Conservation (phyloP, 2,797 vertebrate genomes). For the Moxostoma hubbsi region DNA sequence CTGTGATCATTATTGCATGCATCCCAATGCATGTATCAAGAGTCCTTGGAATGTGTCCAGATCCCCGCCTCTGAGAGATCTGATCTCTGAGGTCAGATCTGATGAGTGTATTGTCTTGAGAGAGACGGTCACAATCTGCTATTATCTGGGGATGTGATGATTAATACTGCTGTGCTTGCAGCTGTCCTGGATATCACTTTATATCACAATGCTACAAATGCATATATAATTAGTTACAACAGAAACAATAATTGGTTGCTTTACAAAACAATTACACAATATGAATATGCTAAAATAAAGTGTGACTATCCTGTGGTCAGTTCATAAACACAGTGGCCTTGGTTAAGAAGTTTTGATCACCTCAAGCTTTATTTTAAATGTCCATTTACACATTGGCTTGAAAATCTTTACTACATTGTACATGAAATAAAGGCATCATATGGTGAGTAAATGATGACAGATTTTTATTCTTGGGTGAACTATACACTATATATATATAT, state of each 20-base stretch:
- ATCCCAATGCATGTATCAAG: not conserved
- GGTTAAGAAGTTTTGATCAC: too few species aligned
- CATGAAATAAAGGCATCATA: too few species aligned
- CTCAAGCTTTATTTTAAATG: too few species aligned
- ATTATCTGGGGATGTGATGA: not conserved
- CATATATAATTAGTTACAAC: not conserved
- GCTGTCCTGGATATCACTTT: slow-evolving; percentile 1
- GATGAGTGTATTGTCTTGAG: slow-evolving; percentile 45
- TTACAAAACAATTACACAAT: too few species aligned
- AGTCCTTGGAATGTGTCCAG: slow-evolving; percentile 64
- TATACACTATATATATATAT: too few species aligned
- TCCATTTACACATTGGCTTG: too few species aligned
- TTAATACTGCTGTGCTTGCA: not conserved
- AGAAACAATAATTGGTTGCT: not conserved
- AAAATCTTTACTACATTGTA: too few species aligned
- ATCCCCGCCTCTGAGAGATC: slow-evolving; percentile 58
- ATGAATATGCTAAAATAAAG: too few species aligned
- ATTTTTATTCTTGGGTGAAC: too few species aligned
- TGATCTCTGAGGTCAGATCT: slow-evolving; percentile 14
- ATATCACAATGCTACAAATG: not conserved
- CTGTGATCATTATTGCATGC: slow-evolving; percentile 10
- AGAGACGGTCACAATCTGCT: slow-evolving; percentile 2
- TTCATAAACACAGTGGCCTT: too few species aligned
- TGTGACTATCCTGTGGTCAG: too few species aligned
- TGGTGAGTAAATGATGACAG: too few species aligned